Evolutionary conservation across 2,797 vertebrate species (phyloP).

Genomic region (Microtus californicus): DNA sequence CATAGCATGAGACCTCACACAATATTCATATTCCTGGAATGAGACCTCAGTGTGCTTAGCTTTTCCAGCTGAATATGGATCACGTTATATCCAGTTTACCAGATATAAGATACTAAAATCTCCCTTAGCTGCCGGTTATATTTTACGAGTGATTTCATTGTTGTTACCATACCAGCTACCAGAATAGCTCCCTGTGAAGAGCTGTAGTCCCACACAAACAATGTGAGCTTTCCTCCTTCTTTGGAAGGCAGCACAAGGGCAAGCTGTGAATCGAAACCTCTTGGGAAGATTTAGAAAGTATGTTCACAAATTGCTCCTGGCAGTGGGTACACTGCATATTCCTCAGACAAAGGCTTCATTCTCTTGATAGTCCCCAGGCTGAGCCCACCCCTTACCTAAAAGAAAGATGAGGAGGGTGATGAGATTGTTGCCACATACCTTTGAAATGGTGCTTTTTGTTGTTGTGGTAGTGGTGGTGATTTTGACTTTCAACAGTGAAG

Average conservation of each 20-base stretch:
- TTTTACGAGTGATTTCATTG: conserved; percentile 57
- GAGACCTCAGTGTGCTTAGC: neutral
- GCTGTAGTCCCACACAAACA: conserved; percentile 2
- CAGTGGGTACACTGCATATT: neutral
- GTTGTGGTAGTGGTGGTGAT: neutral
- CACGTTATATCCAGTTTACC: neutral
- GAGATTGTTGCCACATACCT: neutral
- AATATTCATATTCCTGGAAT: conserved; percentile 25
- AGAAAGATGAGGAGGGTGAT: neutral
- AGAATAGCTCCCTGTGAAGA: conserved; percentile 53
- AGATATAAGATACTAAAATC: conserved; percentile 18
- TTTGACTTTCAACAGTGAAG: neutral
- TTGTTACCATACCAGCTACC: conserved; percentile 38
- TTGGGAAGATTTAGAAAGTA: neutral
- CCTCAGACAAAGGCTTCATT: neutral
- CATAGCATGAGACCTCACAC: neutral
- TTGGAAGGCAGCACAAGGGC: conserved; percentile 11
- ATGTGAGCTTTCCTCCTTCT: conserved; percentile 36
- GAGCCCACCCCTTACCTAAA: neutral
- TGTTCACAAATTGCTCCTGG: neutral
- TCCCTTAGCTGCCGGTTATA: neutral
- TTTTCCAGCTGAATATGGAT: neutral
- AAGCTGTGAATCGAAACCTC: conserved; percentile 14
- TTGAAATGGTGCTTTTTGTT: neutral
- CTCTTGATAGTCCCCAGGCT: neutral